Base-by-base conservation (phyloP, 1,140 invertebrate genomes). In the Aphis gossypii region DNA sequence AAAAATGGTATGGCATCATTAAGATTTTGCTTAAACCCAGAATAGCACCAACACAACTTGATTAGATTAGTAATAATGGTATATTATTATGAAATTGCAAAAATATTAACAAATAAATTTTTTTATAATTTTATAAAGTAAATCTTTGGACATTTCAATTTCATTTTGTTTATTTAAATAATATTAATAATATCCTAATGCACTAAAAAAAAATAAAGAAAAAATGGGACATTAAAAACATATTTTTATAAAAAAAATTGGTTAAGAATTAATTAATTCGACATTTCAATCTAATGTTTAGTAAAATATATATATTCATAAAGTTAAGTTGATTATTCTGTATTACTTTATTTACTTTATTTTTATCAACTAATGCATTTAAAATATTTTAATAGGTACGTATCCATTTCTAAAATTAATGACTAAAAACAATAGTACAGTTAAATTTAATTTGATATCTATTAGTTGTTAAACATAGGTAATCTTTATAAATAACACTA, bases 291-390 rank as follows among this genome's bases (percentile, higher is more conserved):
- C n/a, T 46, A n/a, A 48, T n/a, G 44, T 18, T 86, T 9, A 11
- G 21, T 84, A 44, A 46, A 46, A 48, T 87, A 87, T 48, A 11
- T 41, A 21, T 18, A 46, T 48, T 21, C 4, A 86, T 30, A 68
- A 14, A 4, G 11, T n/a, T 87, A 48, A 86, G 20, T 41, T 83
- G 23, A 41, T 41, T 38, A 38, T 83, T 83, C 6, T 23, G 7
- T 21, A 35, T 44, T 84, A 14, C 30, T 68, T 25, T 23, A 41
- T 84, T 84, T 23, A 46, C 46, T 6, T 35, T 82, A 82, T 82
- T 82, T 82, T 87, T 48, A 48, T 48, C 84, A 87, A 87, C 84
- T 48, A 87, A 87, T 46, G 41, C 14, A 48, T 87, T 48, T 46
- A 48, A 87, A 87, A 87, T 87, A 30, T 84, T 84, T 84, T 44